Base-by-base conservation (phyloP, 2,113 vertebrate genomes). In the Sylvicapra grimmia region DNA sequence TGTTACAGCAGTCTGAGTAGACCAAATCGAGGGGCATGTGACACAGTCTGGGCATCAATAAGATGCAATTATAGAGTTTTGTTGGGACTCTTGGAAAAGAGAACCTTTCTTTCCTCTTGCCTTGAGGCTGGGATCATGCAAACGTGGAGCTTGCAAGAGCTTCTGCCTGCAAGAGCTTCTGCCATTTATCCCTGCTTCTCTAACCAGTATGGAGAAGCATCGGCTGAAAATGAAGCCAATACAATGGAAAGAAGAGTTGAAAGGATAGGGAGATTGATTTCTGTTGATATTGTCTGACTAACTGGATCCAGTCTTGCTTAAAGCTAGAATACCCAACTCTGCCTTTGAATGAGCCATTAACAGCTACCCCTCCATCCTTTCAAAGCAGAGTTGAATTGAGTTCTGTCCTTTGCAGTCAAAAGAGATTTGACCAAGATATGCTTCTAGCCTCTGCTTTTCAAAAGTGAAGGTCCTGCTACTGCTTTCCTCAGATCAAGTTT, bases 141-240 rank as follows among this genome's bases (percentile, higher is more conserved):
- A 63, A 31, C 51, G 9, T 15, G 16, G n/a, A 40, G 5, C 33
- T 40, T 6, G 5, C 9, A 12, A 59, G 53, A 56, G 4, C 33
- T 47, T 82, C 47, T 68, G 54, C 1, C 11, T 6, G 5, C 9
- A 12, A 59, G 53, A 56, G 4, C 33, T 47, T 82, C 47, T 68
- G 54, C 1, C 11, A 3, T 65, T 53, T 5, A 13, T 4, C 2
- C 6, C 14, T 0, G 3, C 36, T 16, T 6, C 19, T 54, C 8
- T 33, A 14, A 58, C 44, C 29, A 14, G 44, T 2, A 8, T 65
- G 58, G 40, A 31, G 49, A 44, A 86, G 31, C 18, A 1, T 2
- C 33, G 36, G 31, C 3, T 49, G 25, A 53, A 82, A 83, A 72
- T 44, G 27, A 86, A 85, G 56, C 29, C 84, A 6, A 15, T 10